phyloP scores from a whole-genome alignment of 2,888 invertebrate genomes.

The Amiota communis region DNA sequence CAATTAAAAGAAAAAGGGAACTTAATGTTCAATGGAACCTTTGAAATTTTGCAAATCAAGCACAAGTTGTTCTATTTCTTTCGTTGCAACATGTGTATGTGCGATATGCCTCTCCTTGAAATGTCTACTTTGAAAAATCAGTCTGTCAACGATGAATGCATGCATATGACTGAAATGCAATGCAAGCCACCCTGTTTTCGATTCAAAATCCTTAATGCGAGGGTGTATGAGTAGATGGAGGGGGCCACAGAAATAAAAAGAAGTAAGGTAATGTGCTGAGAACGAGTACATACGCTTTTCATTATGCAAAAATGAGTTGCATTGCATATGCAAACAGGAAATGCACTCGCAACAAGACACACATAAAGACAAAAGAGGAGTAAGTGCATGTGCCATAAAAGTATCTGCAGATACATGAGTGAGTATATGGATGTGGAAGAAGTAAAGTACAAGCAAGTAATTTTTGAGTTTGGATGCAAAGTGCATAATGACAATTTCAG shows the following conservation, averaged over 20 bases:
- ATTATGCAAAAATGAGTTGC: slow-evolving; percentile 9
- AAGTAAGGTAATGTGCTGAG: background rate
- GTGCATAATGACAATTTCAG: slow-evolving; percentile 30
- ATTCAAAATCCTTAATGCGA: too few species aligned
- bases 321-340: slow-evolving; percentile 15
- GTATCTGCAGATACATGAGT: too few species aligned
- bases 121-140: too few species aligned
- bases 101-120: too few species aligned
- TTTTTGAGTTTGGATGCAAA: slow-evolving; percentile 24
- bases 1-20: background rate
- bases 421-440: too few species aligned
- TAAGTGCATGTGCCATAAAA: too few species aligned
- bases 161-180: background rate
- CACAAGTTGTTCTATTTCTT: background rate
- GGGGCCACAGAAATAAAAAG: too few species aligned
- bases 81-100: too few species aligned
- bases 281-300: background rate
- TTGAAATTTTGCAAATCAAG: slow-evolving; percentile 14
- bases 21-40: background rate
- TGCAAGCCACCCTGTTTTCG: too few species aligned
- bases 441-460: too few species aligned
- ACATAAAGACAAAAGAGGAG: background rate
- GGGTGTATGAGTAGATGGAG: too few species aligned
- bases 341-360: slow-evolving; percentile 6
- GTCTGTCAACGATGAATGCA: background rate